Conservation (phyloP, 2,888 invertebrate genomes). For the Seladonia tumulorum region DNA sequence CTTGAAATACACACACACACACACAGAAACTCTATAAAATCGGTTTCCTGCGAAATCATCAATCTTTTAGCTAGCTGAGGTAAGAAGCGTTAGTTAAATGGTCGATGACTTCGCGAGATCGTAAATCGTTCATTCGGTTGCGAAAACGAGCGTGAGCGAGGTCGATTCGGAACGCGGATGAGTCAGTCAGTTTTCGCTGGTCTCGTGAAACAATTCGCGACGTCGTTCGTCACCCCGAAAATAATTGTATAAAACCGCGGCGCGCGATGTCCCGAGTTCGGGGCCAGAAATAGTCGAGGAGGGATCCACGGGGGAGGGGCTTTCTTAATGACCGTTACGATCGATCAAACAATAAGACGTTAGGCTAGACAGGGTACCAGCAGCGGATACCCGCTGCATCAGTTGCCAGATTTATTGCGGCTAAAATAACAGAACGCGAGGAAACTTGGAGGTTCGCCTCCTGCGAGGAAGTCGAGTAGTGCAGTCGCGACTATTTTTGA, state of each 20-base stretch:
- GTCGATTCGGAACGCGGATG: slow-evolving; percentile 19
- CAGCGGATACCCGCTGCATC: slow-evolving; percentile 30
- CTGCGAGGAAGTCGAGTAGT: slow-evolving; percentile 17
- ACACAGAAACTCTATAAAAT: too few species aligned
- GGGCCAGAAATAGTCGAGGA: slow-evolving; percentile 37
- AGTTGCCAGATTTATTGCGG: slow-evolving; percentile 52
- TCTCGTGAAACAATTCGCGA: slow-evolving; percentile 38
- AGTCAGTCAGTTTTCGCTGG: slow-evolving; percentile 41
- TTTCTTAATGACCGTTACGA: slow-evolving; percentile 49
- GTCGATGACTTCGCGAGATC: neutral
- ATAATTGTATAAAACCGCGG: slow-evolving; percentile 33
- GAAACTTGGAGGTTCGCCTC: slow-evolving; percentile 17
- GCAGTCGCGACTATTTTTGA: slow-evolving; percentile 47
- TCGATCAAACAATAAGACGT: slow-evolving; percentile 43
- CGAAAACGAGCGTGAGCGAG: slow-evolving; percentile 24
- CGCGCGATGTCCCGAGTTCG: neutral
- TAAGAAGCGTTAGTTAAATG: neutral
- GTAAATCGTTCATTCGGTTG: slow-evolving; percentile 25
- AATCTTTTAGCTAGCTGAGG: neutral
- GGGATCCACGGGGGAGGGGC: neutral
- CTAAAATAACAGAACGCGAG: slow-evolving; percentile 50
- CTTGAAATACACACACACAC: too few species aligned
- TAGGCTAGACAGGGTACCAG: slow-evolving; percentile 10
- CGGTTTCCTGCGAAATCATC: neutral
- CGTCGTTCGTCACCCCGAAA: slow-evolving; percentile 37